Percentiles rank a stretch among this genome's conserved stretches.
Conservation (phyloP, 2,888 invertebrate species). For the Mythimna vitellina region DNA sequence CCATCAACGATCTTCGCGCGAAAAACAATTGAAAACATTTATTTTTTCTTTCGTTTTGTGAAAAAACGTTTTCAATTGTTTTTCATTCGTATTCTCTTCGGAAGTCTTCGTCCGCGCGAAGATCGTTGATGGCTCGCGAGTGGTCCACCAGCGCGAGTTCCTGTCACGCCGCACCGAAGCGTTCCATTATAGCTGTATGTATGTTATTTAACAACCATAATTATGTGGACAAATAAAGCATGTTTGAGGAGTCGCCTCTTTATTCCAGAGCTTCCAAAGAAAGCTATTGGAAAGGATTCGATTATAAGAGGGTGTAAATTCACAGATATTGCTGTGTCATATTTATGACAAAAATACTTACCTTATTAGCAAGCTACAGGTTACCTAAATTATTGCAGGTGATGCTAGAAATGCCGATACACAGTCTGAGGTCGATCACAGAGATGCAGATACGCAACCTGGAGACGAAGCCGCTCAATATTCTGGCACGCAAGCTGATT, state of each 20-base stretch:
- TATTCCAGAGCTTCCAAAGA: background rate
- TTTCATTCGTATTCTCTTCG: no score
- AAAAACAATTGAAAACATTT: no score
- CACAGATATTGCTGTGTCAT: background rate
- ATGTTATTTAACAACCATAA: no score
- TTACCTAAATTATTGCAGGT: slow-evolving; percentile 70
- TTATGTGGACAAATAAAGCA: background rate
- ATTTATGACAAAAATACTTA: background rate
- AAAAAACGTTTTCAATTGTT: no score
- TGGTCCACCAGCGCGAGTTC: no score
- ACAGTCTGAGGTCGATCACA: slow-evolving; percentile 75
- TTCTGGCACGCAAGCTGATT: slow-evolving; percentile 78
- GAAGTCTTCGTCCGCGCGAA: no score
- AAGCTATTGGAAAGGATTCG: background rate
- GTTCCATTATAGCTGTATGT: no score
- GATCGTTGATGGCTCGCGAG: no score
- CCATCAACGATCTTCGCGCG: no score
- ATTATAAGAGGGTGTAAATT: background rate
- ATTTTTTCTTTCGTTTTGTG: no score
- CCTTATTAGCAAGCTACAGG: no score
- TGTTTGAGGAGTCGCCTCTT: background rate
- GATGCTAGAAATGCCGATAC: slow-evolving; percentile 78
- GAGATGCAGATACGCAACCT: slow-evolving; percentile 77
- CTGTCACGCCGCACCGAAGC: no score
- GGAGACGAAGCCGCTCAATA: slow-evolving; percentile 76